These are phyloP conservation scores for Dryobates pubescens DNA, from an alignment of 2,797 vertebrate genomes.

Conservation along the genomic window DNA sequence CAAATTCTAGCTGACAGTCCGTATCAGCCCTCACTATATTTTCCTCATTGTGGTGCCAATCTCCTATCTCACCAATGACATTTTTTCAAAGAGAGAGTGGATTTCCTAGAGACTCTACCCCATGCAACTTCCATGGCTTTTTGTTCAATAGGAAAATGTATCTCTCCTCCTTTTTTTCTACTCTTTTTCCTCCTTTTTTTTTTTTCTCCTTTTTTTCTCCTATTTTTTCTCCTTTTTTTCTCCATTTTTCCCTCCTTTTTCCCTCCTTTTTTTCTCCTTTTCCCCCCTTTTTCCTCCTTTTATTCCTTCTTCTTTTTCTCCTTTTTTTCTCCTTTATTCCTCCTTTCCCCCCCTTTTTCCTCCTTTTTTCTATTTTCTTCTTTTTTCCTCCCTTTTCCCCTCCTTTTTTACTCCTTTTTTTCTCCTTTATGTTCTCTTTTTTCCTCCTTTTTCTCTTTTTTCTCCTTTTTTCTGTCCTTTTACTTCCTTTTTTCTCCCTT, in stretches of 20 bases:
- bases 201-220: too few relatives aligned
- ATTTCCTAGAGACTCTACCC: slow-evolving; percentile 99
- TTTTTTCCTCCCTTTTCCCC: too few relatives aligned
- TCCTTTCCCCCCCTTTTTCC: too few relatives aligned
- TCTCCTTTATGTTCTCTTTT: too few relatives aligned
- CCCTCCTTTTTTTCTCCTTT: background rate
- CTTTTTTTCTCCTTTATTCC: too few relatives aligned
- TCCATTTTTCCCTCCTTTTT: too few relatives aligned
- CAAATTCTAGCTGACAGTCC: slow-evolving; percentile 99
- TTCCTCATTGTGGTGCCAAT: slow-evolving; percentile 99
- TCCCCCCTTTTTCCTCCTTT: too few relatives aligned
- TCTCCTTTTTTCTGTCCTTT: too few relatives aligned
- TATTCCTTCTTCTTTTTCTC: too few relatives aligned
- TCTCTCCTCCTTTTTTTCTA: slow-evolving; percentile 79
- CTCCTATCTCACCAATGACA: slow-evolving; percentile 98
- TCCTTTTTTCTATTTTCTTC: too few relatives aligned
- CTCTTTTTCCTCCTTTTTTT: too few relatives aligned
- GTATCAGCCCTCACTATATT: slow-evolving; percentile 98
- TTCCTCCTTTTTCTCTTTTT: slow-evolving; percentile 78
- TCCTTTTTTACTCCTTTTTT: background rate
- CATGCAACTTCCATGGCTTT: slow-evolving; percentile 97
- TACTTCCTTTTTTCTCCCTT: background rate
- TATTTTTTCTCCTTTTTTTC: slow-evolving; percentile 77
- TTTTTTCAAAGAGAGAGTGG: slow-evolving; percentile 99
- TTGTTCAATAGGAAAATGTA: slow-evolving; percentile 88